Conservation (phyloP, 2,888 invertebrate genomes). For the Drosophila atripex region DNA sequence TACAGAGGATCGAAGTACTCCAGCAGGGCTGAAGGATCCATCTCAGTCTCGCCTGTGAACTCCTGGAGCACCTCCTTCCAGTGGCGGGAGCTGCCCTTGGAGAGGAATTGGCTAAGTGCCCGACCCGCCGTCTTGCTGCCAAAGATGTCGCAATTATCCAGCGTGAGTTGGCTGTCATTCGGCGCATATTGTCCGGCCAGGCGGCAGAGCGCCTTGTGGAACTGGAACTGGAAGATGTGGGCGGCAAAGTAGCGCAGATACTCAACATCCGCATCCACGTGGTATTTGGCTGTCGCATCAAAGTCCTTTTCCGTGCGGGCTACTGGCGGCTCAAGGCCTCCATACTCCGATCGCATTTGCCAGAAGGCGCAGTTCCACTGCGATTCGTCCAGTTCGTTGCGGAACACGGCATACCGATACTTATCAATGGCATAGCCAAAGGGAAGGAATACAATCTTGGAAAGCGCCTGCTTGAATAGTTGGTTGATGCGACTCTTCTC, state of each 20-base stretch:
- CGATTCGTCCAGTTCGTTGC: conserved; percentile 85
- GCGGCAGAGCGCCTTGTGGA: conserved; percentile 89
- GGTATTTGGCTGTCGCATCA: conserved; percentile 91
- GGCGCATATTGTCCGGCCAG: conserved; percentile 91
- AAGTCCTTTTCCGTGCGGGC: conserved; percentile 88
- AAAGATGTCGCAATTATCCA: conserved; percentile 93
- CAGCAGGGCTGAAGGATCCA: conserved; percentile 90
- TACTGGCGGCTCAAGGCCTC: conserved; percentile 88
- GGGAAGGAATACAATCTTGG: conserved; percentile 89
- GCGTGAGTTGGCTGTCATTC: conserved; percentile 35
- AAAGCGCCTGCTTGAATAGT: conserved; percentile 85
- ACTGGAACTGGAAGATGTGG: conserved; percentile 91
- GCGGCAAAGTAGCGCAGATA: conserved; percentile 90
- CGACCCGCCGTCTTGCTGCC: conserved; percentile 91
- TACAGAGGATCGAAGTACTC: conserved; percentile 92
- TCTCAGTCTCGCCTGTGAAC: conserved; percentile 90
- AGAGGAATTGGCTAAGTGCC: conserved; percentile 87
- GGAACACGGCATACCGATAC: conserved; percentile 89
- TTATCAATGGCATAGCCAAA: conserved; percentile 89
- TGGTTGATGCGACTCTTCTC: conserved; percentile 88
- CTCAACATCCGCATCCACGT: conserved; percentile 88
- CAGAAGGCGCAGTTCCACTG: conserved; percentile 89
- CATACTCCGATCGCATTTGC: conserved; percentile 86
- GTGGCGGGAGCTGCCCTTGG: conserved; percentile 88
- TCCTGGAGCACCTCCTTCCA: conserved; percentile 92